Conservation (phyloP, 2,113 vertebrate species). For the Cochlearius cochlearius region DNA sequence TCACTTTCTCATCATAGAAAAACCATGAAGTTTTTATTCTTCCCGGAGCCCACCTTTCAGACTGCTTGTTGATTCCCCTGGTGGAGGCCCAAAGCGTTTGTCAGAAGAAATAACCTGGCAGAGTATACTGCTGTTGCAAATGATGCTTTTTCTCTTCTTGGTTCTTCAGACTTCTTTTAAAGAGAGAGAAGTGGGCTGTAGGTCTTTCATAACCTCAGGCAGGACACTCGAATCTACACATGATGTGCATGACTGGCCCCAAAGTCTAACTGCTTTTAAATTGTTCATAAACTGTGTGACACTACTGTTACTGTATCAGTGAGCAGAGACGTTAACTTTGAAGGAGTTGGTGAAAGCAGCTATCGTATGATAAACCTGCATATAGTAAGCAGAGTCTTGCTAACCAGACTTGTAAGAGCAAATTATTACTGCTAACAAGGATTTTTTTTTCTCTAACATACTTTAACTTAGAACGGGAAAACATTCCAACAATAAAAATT, state of each 20-base stretch:
- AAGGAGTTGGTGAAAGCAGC: not conserved
- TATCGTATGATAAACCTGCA: not conserved
- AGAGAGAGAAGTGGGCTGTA: not conserved
- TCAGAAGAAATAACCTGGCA: not conserved
- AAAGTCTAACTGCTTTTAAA: conserved; percentile 29
- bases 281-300: not conserved
- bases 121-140: not conserved
- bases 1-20: not conserved
- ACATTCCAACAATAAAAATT: not conserved
- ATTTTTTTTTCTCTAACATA: not conserved
- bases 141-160: not conserved
- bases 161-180: not conserved
- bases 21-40: not conserved
- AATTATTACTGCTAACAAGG: not conserved
- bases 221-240: not conserved
- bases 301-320: not conserved
- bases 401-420: not conserved
- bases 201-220: conserved; percentile 22
- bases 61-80: not conserved
- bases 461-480: not conserved
- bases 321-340: not conserved
- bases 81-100: not conserved
- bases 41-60: not conserved
- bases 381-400: not conserved
- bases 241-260: not conserved